Conservation (phyloP, 2,888 invertebrate species). For the Amblyjoppa proteus region DNA sequence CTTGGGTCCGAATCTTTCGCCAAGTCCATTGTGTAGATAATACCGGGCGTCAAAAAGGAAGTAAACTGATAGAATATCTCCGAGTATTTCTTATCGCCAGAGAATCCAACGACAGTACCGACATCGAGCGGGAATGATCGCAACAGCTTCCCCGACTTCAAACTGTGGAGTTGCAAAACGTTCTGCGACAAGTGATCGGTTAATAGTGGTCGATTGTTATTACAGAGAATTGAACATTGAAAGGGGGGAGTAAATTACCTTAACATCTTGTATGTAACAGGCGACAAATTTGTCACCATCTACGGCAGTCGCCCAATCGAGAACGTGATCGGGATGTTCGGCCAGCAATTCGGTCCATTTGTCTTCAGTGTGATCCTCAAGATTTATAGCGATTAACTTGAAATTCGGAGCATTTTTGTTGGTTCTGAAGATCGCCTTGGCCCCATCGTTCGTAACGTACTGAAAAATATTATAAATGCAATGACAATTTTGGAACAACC, state of each 20-base stretch:
- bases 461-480: slow-evolving; percentile 83
- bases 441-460: slow-evolving; percentile 96
- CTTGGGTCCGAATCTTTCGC: slow-evolving; percentile 86
- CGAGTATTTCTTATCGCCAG: slow-evolving; percentile 93
- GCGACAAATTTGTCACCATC: slow-evolving; percentile 94
- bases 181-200: slow-evolving; percentile 87
- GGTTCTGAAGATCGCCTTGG: slow-evolving; percentile 94
- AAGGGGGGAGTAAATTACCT: slow-evolving; percentile 87
- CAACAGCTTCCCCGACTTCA: slow-evolving; percentile 90
- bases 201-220: not conserved
- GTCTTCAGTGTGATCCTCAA: slow-evolving; percentile 89
- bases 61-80: slow-evolving; percentile 98
- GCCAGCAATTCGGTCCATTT: slow-evolving; percentile 94
- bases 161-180: slow-evolving; percentile 92
- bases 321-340: slow-evolving; percentile 94
- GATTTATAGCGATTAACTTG: slow-evolving; percentile 93
- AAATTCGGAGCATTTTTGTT: slow-evolving; percentile 98
- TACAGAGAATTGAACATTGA: not conserved
- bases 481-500: not conserved
- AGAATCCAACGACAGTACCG: slow-evolving; percentile 94
- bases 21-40: slow-evolving; percentile 95
- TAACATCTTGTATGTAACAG: slow-evolving; percentile 97
- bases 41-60: slow-evolving; percentile 96
- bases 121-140: slow-evolving; percentile 93
- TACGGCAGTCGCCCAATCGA: slow-evolving; percentile 95